A percentile compares a stretch with the other conserved stretches of the same genome.
Conservation (phyloP, 2,797 vertebrate species). For the Ctenochaetus hawaiiensis region DNA sequence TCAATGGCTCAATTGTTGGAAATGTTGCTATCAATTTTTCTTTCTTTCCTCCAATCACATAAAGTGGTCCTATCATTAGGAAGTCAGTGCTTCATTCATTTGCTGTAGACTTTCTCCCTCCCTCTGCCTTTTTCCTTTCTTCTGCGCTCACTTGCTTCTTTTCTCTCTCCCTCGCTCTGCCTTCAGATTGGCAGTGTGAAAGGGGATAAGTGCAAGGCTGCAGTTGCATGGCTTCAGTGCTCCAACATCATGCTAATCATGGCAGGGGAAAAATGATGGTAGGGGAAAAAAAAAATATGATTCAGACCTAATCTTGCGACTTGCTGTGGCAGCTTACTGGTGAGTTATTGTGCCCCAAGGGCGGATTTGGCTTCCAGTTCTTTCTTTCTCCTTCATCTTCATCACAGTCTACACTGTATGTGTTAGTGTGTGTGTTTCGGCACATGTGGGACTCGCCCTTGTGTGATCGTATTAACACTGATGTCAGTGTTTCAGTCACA, state of each 20-base stretch:
- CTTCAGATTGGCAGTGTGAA: constrained; percentile 62
- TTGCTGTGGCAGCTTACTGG: constrained; percentile 74
- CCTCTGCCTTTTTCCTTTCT: constrained; percentile 44
- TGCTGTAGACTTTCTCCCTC: constrained; percentile 57
- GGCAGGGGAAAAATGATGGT: constrained; percentile 75
- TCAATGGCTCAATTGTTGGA: constrained; percentile 51
- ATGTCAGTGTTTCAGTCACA: constrained; percentile 16
- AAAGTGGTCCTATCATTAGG: constrained; percentile 78
- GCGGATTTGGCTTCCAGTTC: constrained; percentile 72
- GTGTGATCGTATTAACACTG: constrained; percentile 28
- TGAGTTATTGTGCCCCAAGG: constrained; percentile 81
- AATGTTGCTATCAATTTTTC: constrained; percentile 61
- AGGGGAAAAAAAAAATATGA: constrained; percentile 65
- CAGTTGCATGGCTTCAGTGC: constrained; percentile 66
- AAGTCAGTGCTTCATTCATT: constrained; percentile 69
- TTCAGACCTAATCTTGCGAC: constrained; percentile 81
- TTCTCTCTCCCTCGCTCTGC: constrained; percentile 46
- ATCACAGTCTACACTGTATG: constrained; percentile 63
- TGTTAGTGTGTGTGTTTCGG: constrained; percentile 16
- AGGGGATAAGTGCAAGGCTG: constrained; percentile 75
- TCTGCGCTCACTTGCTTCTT: constrained; percentile 8
- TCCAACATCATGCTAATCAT: constrained; percentile 82
- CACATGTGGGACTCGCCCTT: not conserved
- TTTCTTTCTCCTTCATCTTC: constrained; percentile 73
- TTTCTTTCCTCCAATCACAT: constrained; percentile 72